Evolutionary conservation across 2,113 vertebrate genomes (phyloP).

Genomic region (Melanotaenia duboulayi): DNA sequence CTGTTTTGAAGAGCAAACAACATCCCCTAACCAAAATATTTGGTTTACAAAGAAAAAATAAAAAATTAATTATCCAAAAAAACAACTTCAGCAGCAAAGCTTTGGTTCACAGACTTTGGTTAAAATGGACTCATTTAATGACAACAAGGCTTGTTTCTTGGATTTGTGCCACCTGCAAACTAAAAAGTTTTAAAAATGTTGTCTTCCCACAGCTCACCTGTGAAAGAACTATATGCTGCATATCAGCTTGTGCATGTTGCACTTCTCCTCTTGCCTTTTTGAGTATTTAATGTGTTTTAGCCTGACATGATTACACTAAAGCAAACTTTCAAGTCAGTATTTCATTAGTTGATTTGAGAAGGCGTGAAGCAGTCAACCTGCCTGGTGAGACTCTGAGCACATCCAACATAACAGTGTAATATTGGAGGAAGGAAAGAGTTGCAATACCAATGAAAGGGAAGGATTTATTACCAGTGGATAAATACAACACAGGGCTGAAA

Average conservation of each 20-base stretch:
- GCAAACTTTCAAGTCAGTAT: background rate
- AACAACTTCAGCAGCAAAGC: background rate
- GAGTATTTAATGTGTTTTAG: slow-evolving; percentile 12
- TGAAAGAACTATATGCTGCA: background rate
- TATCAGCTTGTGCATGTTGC: background rate
- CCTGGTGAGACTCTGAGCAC: background rate
- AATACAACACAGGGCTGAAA: background rate
- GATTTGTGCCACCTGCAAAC: background rate
- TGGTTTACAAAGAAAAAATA: slow-evolving; percentile 8
- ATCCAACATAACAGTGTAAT: background rate
- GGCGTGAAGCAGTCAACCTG: background rate
- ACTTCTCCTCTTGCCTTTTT: background rate
- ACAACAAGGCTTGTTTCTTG: background rate
- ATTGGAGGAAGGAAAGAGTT: background rate
- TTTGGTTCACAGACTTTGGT: slow-evolving; percentile 13
- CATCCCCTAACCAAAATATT: slow-evolving; percentile 10
- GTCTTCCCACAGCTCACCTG: background rate
- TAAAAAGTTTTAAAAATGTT: background rate
- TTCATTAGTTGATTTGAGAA: slow-evolving; percentile 15
- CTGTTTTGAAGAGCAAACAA: background rate
- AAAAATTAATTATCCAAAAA: slow-evolving; percentile 29
- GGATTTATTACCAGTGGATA: slow-evolving; percentile 17
- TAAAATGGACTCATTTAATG: background rate
- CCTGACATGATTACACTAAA: background rate
- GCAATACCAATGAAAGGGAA: background rate